These are phyloP conservation scores for Lycaon pictus DNA, from an alignment of 2,113 vertebrate species.

Conservation along the genomic window DNA sequence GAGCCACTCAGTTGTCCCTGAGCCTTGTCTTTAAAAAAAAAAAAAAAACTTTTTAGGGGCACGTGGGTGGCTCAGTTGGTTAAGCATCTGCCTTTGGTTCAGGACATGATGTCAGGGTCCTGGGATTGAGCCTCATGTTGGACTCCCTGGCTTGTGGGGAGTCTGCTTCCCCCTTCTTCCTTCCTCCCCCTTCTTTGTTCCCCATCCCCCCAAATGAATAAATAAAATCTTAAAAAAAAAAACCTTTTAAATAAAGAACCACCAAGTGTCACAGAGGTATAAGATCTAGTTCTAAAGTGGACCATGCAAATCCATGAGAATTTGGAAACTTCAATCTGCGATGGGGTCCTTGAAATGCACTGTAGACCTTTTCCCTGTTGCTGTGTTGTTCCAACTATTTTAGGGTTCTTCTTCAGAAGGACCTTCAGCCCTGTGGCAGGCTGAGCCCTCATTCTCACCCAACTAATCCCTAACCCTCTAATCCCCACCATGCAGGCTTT, in stretches of 20 bases:
- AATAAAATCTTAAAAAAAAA: not conserved
- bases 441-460: not conserved
- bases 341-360: not conserved
- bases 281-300: not conserved
- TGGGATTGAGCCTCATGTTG: too few relatives aligned
- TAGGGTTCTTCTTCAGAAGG: not conserved
- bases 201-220: too few relatives aligned
- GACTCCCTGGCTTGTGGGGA: too few relatives aligned
- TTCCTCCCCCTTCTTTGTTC: too few relatives aligned
- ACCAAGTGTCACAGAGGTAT: not conserved
- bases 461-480: not conserved
- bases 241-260: not conserved
- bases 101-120: too few relatives aligned
- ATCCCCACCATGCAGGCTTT: not conserved
- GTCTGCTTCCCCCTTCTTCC: too few relatives aligned
- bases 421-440: not conserved
- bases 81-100: too few relatives aligned
- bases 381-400: not conserved
- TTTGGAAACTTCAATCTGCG: not conserved
- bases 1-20: too few relatives aligned
- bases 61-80: too few relatives aligned
- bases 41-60: too few relatives aligned
- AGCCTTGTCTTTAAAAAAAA: too few relatives aligned
- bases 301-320: not conserved
- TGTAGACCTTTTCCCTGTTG: not conserved